A percentile compares a stretch with the other conserved stretches of the same genome.
Evolutionary conservation across 1,140 invertebrate genomes (phyloP).

Genomic region (Popillia japonica): DNA sequence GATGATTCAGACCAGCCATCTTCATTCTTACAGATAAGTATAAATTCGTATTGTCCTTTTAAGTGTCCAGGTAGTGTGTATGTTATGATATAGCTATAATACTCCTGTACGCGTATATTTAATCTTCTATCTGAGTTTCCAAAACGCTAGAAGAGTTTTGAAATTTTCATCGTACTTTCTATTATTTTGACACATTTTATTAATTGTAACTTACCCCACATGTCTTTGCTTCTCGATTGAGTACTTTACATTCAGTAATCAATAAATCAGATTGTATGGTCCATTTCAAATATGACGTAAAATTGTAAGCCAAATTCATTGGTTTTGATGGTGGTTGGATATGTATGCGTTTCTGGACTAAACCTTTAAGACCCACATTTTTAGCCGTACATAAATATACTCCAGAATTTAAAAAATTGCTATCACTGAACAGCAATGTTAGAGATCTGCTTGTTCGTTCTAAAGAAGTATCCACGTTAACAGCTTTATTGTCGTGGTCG

Average conservation of each 20-base stretch:
- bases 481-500: neutral
- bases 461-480: neutral
- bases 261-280: neutral
- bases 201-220: neutral
- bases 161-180: neutral
- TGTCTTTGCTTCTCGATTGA: neutral
- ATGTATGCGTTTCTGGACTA: neutral
- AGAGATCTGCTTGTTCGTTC: neutral
- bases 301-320: neutral
- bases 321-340: slow-evolving; percentile 4
- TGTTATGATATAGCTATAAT: neutral
- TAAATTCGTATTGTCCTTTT: neutral
- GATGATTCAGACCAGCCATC: slow-evolving; percentile 16
- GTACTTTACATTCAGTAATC: slow-evolving; percentile 17
- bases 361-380: neutral
- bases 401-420: neutral
- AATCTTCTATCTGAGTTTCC: neutral
- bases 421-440: neutral
- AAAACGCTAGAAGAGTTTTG: neutral
- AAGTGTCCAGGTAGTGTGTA: neutral
- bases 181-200: too few species aligned
- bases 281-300: neutral
- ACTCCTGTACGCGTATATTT: neutral
- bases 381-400: neutral
- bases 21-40: slow-evolving; percentile 6